Conservation (phyloP, 2,113 vertebrate genomes). For the Neotragus moschatus region DNA sequence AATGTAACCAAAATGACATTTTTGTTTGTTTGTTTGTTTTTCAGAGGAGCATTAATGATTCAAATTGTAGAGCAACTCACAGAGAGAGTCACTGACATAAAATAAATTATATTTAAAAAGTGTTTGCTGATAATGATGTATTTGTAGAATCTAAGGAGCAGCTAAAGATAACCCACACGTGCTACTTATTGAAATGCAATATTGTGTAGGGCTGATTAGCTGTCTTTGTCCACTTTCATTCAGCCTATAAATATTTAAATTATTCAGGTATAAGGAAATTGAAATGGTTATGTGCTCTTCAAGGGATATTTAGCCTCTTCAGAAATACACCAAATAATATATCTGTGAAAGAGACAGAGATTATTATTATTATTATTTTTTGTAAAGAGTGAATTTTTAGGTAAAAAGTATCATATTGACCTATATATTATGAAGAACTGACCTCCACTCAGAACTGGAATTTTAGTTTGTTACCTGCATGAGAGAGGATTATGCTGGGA, state of each 20-base stretch:
- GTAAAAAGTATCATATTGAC: not conserved
- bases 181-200: slow-evolving; percentile 44
- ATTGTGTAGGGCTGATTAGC: slow-evolving; percentile 12
- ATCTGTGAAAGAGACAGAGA: not conserved
- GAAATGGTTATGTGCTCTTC: not conserved
- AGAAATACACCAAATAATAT: slow-evolving; percentile 22
- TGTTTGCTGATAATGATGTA: slow-evolving; percentile 36
- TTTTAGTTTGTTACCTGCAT: not conserved
- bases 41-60: not conserved
- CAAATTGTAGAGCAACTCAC: not conserved
- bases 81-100: not conserved
- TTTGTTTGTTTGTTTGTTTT: not conserved
- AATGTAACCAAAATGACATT: slow-evolving; percentile 4
- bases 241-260: not conserved
- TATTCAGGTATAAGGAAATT: slow-evolving; percentile 26
- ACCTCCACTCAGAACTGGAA: not conserved
- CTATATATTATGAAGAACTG: not conserved
- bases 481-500: not conserved
- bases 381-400: not conserved
- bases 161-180: slow-evolving; percentile 28
- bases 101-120: slow-evolving; percentile 39
- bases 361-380: too few relatives aligned
- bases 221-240: slow-evolving; percentile 47
- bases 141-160: slow-evolving; percentile 1
- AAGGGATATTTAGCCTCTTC: not conserved